Base-by-base conservation (phyloP, 2,113 vertebrate species). In the Polypterus senegalus region DNA sequence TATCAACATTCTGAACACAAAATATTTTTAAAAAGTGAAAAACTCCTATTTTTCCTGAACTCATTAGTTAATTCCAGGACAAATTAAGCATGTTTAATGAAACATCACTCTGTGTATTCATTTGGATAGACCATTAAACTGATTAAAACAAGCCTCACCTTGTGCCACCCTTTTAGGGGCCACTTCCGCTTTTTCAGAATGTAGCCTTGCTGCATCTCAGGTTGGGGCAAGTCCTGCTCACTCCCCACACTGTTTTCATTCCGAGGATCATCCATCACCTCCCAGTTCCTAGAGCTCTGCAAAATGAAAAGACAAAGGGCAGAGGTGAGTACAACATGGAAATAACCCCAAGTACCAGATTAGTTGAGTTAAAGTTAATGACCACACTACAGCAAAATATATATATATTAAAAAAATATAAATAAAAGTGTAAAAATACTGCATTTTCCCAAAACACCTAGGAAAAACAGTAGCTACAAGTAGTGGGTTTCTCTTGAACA, bases 121-220 rank as follows among this genome's bases (percentile, higher is more conserved):
- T 27, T 27, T 27, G 27, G 27, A 27, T 27, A 27, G 27, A 27
- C 27, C 27, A 27, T 27, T 27, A 27, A 27, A 27, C 27, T 46
- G 63, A 4, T 54, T 27, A 27, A 27, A 27, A 27, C n/a, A 27
- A 27, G 27, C 27, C 1, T 75, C 68, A 96, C 94, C 88, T 92
- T 97, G 81, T 97, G 94, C 93, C 93, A 97, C 64, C 93, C 94
- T 70, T 94, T 95, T 57, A 97, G 79, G 1, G 94, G 94, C 80
- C 92, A 97, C 73, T 97, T 97, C 67, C 92, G 89, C 77, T 88
- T 94, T 81, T 97, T 97, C 74, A 97, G 87, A 77, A 97, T 72
- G 70, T 85, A 91, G 0, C 92, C 94, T 74, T 97, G 91, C 65
- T 91, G 93, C 58, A 88, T 76, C 46, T 80, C 89, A 0, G 80